Conservation (phyloP, 2,888 invertebrate species). For the Drosophila merina region DNA sequence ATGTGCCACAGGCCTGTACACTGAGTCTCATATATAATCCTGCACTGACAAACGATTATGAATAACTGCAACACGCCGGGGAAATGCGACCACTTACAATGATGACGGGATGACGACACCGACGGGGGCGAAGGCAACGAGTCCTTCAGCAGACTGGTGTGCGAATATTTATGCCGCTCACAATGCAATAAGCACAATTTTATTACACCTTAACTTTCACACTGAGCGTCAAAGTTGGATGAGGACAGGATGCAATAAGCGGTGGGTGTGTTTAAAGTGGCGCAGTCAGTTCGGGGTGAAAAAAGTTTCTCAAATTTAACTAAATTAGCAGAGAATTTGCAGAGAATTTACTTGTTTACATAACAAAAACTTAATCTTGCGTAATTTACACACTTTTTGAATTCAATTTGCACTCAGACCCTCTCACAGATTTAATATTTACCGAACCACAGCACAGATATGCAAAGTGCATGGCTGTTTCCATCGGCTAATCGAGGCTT, state of each 20-base stretch:
- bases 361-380: not conserved
- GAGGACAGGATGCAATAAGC: constrained; percentile 11
- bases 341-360: constrained; percentile 21
- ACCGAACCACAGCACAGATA: constrained; percentile 25
- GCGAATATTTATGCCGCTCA: constrained; percentile 42
- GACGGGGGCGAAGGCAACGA: constrained; percentile 3
- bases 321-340: constrained; percentile 16
- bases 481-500: constrained; percentile 32
- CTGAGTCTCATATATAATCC: not conserved
- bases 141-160: constrained; percentile 12
- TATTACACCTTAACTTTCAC: constrained; percentile 51
- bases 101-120: constrained; percentile 2
- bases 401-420: constrained; percentile 61
- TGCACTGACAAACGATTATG: constrained; percentile 73
- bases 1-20: constrained; percentile 46
- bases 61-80: constrained; percentile 59
- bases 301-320: not conserved
- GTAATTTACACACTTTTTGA: constrained; percentile 55
- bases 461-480: constrained; percentile 21
- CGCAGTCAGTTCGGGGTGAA: not conserved
- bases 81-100: constrained; percentile 41
- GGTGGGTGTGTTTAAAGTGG: not conserved
- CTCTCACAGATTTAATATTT: constrained; percentile 56
- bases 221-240: constrained; percentile 35
- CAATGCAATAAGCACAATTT: constrained; percentile 57